phyloP scores from a whole-genome alignment of 2,888 invertebrate genomes.

The Lampropteryx suffumata region DNA sequence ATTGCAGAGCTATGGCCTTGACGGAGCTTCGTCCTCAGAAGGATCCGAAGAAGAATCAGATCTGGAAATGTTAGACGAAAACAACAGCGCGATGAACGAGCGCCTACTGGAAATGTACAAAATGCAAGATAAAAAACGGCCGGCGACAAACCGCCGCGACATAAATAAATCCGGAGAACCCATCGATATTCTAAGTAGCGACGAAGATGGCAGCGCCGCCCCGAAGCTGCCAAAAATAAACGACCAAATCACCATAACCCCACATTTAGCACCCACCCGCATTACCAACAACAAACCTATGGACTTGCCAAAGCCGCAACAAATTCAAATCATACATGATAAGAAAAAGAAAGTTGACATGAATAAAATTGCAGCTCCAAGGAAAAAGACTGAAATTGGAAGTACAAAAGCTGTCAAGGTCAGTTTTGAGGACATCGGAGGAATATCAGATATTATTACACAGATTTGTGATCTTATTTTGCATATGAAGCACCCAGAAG shows the following conservation, averaged over 20 bases:
- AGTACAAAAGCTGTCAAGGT: slow-evolving; percentile 69
- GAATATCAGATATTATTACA: slow-evolving; percentile 88
- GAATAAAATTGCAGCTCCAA: slow-evolving; percentile 49
- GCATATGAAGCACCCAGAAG: slow-evolving; percentile 94
- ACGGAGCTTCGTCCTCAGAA: slow-evolving; percentile 82
- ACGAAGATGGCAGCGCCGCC: slow-evolving; percentile 69
- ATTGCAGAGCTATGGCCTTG: slow-evolving; percentile 86
- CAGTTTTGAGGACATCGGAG: slow-evolving; percentile 91
- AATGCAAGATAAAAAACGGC: slow-evolving; percentile 77
- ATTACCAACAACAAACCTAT: slow-evolving; percentile 52
- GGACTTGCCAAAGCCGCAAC: slow-evolving; percentile 53
- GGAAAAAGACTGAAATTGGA: slow-evolving; percentile 64
- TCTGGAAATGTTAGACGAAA: slow-evolving; percentile 90
- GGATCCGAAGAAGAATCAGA: slow-evolving; percentile 85
- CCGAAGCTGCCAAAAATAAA: slow-evolving; percentile 76
- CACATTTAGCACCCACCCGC: slow-evolving; percentile 60
- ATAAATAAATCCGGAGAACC: slow-evolving; percentile 74
- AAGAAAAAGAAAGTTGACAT: slow-evolving; percentile 69
- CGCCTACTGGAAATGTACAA: slow-evolving; percentile 77
- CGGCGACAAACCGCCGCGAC: slow-evolving; percentile 57
- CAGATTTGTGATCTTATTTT: slow-evolving; percentile 89
- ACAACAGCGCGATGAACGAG: slow-evolving; percentile 88
- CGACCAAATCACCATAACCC: slow-evolving; percentile 77
- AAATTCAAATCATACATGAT: slow-evolving; percentile 53
- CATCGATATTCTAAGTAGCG: slow-evolving; percentile 73